phyloP scores from a whole-genome alignment of 2,797 vertebrate species.

The Crenuchus spilurus region DNA sequence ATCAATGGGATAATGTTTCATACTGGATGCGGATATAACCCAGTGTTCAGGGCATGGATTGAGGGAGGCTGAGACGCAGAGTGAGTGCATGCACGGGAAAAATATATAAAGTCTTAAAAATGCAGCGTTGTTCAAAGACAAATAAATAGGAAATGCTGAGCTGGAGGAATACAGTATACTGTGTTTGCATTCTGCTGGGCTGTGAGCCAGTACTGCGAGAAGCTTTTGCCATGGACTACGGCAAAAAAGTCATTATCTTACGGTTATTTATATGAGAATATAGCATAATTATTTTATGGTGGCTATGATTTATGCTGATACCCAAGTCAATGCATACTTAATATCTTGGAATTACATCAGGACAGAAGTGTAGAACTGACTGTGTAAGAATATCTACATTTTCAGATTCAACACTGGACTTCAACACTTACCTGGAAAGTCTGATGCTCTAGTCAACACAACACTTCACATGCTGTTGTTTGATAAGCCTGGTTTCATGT shows the following conservation, averaged over 20 bases:
- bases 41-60: conserved; percentile 1
- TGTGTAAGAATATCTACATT: background rate
- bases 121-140: conserved; percentile 50
- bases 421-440: background rate
- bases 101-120: conserved; percentile 47
- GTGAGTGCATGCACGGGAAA: conserved; percentile 4
- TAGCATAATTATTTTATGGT: conserved; percentile 8
- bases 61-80: background rate
- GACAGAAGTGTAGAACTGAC: background rate
- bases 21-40: conserved; percentile 27
- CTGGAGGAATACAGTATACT: conserved; percentile 38
- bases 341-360: conserved; percentile 11
- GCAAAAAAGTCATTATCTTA: conserved; percentile 1
- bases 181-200: conserved; percentile 36
- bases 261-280: conserved; percentile 27
- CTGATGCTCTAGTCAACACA: background rate
- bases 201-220: conserved; percentile 32
- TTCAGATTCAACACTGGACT: background rate
- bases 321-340: conserved; percentile 8
- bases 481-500: background rate
- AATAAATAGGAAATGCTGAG: conserved; percentile 56
- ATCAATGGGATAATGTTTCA: conserved; percentile 53
- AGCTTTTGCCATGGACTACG: conserved; percentile 25
- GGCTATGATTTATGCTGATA: conserved; percentile 17
- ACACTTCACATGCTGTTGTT: background rate